Percentiles rank a stretch among this genome's conserved stretches.
Conservation (phyloP, 2,113 vertebrate genomes). For the Mesitornis unicolor region DNA sequence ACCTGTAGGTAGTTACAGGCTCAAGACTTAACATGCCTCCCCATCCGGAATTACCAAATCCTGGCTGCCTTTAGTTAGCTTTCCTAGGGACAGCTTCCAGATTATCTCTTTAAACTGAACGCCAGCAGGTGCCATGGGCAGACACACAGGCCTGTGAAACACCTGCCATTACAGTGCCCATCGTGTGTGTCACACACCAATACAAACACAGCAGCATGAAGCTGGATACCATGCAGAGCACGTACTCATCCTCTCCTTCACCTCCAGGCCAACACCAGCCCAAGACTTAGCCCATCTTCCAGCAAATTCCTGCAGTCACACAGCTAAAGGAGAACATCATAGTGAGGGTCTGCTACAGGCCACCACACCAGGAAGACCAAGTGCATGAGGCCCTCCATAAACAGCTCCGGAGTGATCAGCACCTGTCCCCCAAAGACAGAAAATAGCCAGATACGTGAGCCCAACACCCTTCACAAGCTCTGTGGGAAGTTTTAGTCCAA, state of each 20-base stretch:
- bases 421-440: accelerated
- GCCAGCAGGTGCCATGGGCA: accelerated
- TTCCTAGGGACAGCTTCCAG: background rate
- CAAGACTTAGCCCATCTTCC: accelerated
- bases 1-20: accelerated
- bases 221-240: too few species aligned
- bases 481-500: background rate
- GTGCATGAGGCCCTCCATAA: too few species aligned
- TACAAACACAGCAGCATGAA: accelerated
- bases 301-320: background rate
- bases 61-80: background rate
- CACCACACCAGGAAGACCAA: too few species aligned
- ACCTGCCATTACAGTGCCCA: accelerated
- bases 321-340: too few species aligned
- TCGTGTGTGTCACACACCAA: accelerated
- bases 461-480: background rate
- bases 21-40: background rate
- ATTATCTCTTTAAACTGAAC: background rate
- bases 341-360: too few species aligned
- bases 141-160: background rate
- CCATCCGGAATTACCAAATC: background rate
- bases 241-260: accelerated
- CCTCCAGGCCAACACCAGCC: background rate
- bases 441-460: background rate
- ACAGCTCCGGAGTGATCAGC: accelerated